Evolutionary conservation across 2,113 vertebrate genomes (phyloP), one percentile per base, ranked within the genome.

Genomic region (Amblyopsis rosae): DNA sequence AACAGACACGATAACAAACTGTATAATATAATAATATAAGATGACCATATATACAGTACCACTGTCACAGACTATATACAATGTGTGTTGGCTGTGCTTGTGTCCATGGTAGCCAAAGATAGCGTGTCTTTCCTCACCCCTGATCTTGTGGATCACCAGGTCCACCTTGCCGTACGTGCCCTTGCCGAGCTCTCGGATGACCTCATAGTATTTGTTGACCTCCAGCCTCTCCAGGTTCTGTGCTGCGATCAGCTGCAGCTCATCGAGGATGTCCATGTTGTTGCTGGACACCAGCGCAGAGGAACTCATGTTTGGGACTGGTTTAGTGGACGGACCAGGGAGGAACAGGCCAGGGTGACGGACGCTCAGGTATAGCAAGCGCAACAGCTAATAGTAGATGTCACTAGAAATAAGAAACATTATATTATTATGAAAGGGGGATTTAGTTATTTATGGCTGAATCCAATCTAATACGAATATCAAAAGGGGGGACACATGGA

Each of bases 91-190:
- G 49, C 17, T n/a, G 48, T 26, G 61, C 13, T 1, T 19, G 13
- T 35, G 55, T 57, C 17, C n/a, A 11, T 48, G 45, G 12, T 11
- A 49, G 46, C 54, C 9, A 55, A n/a, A 55, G 15, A 55, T 55
- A 15, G 48, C 1, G 4, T 4, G 3, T 13, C 9, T 3, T 3
- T 65, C 68, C 83, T 90, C 77, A 94, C 93, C 93, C 91, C 91
- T 72, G 65, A 92, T 89, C 81, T 92, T 93, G 76, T 94, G 93
- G 65, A 93, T 87, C 46, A 92, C 93, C 72, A 94, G 88, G 81
- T 94, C 92, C 81, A 94, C 93, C 72, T 92, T 93, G 46, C 93
- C 93, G 4, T 94, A 94, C 68, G 93, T 94, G 60, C 93, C 93
- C 67, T 93, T 93, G 55, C 93, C 93, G 70, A 94, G 85, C 80